These are phyloP conservation scores for Crocuta crocuta DNA, from an alignment of 2,113 vertebrate genomes.

Conservation along the genomic window DNA sequence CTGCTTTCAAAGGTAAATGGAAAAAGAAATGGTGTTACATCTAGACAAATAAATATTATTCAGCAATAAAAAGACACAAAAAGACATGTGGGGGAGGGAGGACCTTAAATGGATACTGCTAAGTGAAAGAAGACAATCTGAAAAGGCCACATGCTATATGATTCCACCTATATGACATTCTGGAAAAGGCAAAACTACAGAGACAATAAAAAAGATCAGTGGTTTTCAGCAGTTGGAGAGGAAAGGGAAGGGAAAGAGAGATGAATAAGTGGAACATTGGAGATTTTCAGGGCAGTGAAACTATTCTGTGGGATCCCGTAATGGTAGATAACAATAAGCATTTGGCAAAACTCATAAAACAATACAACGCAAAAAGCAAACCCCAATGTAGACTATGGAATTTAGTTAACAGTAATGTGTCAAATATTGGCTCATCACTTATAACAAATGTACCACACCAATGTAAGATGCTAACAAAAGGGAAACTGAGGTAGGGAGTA, in stretches of 20 bases:
- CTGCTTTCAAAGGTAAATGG: not conserved
- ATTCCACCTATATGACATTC: not conserved
- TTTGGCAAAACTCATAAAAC: not conserved
- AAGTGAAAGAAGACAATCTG: not conserved
- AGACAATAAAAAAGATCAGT: not conserved
- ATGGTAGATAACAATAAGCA: not conserved
- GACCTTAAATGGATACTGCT: not conserved
- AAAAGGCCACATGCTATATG: not conserved
- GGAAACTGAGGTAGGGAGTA: not conserved
- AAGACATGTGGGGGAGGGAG: not conserved
- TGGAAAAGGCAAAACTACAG: not conserved
- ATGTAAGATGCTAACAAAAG: not conserved
- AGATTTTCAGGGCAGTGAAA: not conserved
- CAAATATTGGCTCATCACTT: not conserved
- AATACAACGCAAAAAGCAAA: not conserved
- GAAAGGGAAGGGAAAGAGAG: not conserved
- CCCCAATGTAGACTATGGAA: not conserved
- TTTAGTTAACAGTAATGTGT: not conserved
- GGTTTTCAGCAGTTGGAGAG: not conserved
- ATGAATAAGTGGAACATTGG: not conserved
- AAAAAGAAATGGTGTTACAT: not conserved
- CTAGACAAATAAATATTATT: not conserved
- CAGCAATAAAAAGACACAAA: not conserved
- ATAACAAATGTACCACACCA: not conserved
- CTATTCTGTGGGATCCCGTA: not conserved